Evolutionary conservation across 2,797 vertebrate species (phyloP).

Genomic region (Enteromius mattozi): DNA sequence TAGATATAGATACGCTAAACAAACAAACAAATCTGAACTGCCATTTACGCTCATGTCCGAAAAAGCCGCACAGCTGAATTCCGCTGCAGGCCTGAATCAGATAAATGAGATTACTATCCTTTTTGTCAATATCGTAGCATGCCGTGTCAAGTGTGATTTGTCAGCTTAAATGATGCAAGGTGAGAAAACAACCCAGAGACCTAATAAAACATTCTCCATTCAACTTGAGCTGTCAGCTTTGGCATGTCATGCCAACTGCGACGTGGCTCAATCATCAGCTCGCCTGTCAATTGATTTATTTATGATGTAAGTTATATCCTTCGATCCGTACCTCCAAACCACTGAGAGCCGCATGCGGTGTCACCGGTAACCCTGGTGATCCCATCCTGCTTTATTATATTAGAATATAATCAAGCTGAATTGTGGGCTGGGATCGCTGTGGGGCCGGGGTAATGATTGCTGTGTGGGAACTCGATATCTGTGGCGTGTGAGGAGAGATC

Average conservation of each 20-base stretch:
- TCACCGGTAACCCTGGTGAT: slow-evolving; percentile 38
- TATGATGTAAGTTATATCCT: slow-evolving; percentile 50
- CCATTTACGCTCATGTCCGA: slow-evolving; percentile 1
- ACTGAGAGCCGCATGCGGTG: neutral
- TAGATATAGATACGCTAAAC: slow-evolving; percentile 4
- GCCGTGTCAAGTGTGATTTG: slow-evolving; percentile 52
- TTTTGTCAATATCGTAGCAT: slow-evolving; percentile 51
- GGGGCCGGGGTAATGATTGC: slow-evolving; percentile 47
- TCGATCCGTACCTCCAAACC: slow-evolving; percentile 31
- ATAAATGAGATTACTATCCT: slow-evolving; percentile 49
- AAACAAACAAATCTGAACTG: slow-evolving; percentile 37
- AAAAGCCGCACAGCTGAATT: slow-evolving; percentile 3
- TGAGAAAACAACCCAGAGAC: slow-evolving; percentile 53
- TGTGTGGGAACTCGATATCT: slow-evolving; percentile 50
- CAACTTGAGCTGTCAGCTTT: slow-evolving; percentile 38
- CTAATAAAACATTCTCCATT: slow-evolving; percentile 43
- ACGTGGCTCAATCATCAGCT: slow-evolving; percentile 49
- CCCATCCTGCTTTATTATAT: slow-evolving; percentile 40
- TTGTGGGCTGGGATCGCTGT: slow-evolving; percentile 46
- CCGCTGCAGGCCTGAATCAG: slow-evolving; percentile 27
- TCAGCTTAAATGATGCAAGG: slow-evolving; percentile 57
- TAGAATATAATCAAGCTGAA: slow-evolving; percentile 52
- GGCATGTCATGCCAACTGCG: slow-evolving; percentile 29
- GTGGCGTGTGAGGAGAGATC: slow-evolving; percentile 20
- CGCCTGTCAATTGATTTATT: slow-evolving; percentile 53